phyloP scores from a whole-genome alignment of 1,140 invertebrate species.

The Aphidius ervi region DNA sequence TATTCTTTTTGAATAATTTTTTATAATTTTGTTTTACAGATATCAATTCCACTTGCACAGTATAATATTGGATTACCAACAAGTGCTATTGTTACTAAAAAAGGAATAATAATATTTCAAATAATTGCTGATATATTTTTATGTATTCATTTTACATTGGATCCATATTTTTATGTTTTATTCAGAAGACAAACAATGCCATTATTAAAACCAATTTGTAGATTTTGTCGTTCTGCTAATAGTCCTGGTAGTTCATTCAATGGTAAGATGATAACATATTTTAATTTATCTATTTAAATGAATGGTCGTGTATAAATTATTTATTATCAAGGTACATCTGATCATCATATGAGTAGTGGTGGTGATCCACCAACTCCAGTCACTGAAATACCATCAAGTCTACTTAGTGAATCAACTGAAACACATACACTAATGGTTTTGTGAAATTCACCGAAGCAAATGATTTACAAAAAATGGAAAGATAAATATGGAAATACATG shows the following conservation, averaged over 20 bases:
- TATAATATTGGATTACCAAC: slow-evolving; percentile 33
- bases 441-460: slow-evolving; percentile 6
- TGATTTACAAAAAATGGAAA: slow-evolving; percentile 10
- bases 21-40: slow-evolving; percentile 47
- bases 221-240: slow-evolving; percentile 40
- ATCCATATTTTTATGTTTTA: slow-evolving; percentile 79
- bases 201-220: slow-evolving; percentile 44
- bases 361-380: slow-evolving; percentile 48
- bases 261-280: slow-evolving; percentile 27
- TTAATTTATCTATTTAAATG: slow-evolving; percentile 10
- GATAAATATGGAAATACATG: not conserved
- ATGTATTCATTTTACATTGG: slow-evolving; percentile 75
- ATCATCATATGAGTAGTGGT: slow-evolving; percentile 43
- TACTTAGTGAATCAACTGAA: slow-evolving; percentile 42
- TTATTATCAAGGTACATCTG: slow-evolving; percentile 36
- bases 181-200: slow-evolving; percentile 48
- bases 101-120: slow-evolving; percentile 50
- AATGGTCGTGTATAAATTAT: not conserved
- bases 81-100: slow-evolving; percentile 24
- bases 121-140: slow-evolving; percentile 69
- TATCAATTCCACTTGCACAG: slow-evolving; percentile 67
- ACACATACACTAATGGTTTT: not conserved
- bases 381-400: slow-evolving; percentile 47
- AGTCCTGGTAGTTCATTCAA: slow-evolving; percentile 44
- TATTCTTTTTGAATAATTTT: not conserved